Base-by-base conservation (phyloP, 2,113 vertebrate genomes). In the Dipodomys stephensi region DNA sequence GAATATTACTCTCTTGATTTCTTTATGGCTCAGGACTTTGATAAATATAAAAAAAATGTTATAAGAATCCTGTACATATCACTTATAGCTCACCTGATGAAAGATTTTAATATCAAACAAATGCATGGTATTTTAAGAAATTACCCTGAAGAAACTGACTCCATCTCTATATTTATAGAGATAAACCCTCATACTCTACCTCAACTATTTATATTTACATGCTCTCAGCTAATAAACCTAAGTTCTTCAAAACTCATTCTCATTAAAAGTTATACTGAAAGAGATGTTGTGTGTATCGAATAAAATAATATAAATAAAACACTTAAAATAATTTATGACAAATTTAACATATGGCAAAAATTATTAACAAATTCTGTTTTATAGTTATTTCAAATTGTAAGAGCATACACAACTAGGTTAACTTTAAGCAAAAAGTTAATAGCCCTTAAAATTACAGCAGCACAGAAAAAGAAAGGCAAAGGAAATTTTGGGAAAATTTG, bases 11-110 rank as follows among this genome's bases (percentile, higher is more conserved):
- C 46, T 20, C 0, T 68, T 62, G 9, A 3, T 18, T 93, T 87
- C 0, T 44, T 88, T 49, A 86, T 4, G 27, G 8, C 2, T 44
- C 11, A 72, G 1, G 4, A n/a, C 57, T 89, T 23, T 84, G 23
- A 4, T 25, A 0, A 88, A 92, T 76, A 87, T 85, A 39, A 71
- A 93, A 78, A 74, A 87, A 57, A 86, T 80, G 18, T 15, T 83
- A 9, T 80, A 76, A n/a, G 35, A 76, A 76, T 72, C 44, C 49
- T 44, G 10, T 39, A 23, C 30, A 8, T 78, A 23, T 82, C 91
- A 65, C 20, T 82, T 60, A 11, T 27, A 83, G 35, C 2, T 85
- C 12, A 82, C 23, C 19, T 88, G 80, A 62, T 32, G 9, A 11
- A 71, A 7, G 72, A 9, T 4, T 80, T 83, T 60, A 83, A 16